Percentiles rank a stretch among this genome's conserved stretches.
phyloP scores from a whole-genome alignment of 2,888 invertebrate species.

The Protophormia terraenovae region DNA sequence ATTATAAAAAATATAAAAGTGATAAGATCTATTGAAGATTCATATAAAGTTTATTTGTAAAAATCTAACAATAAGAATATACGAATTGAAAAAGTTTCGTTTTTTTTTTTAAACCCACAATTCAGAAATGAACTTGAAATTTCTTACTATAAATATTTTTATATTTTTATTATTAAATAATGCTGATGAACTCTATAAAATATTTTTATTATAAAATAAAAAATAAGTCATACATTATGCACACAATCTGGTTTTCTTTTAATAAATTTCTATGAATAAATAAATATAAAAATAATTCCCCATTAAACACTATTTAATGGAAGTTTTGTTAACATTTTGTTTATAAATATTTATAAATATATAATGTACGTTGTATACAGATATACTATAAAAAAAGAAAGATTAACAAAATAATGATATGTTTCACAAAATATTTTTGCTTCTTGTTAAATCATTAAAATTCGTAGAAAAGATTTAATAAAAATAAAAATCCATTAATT shows the following conservation, averaged over 20 bases:
- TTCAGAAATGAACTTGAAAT: too few relatives aligned
- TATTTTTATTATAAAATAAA: not conserved
- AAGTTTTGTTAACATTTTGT: not conserved
- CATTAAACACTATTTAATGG: not conserved
- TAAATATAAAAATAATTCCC: not conserved
- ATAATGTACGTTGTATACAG: too few relatives aligned
- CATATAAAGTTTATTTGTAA: too few relatives aligned
- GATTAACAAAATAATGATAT: not conserved
- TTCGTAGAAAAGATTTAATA: not conserved
- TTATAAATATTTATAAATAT: not conserved
- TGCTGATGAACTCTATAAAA: not conserved
- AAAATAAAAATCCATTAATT: not conserved
- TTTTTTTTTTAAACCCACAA: too few relatives aligned
- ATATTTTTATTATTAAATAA: too few relatives aligned
- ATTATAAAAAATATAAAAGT: not conserved
- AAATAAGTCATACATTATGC: not conserved
- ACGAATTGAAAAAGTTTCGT: too few relatives aligned
- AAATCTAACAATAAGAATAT: too few relatives aligned
- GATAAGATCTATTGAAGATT: not conserved
- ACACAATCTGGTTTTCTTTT: not conserved
- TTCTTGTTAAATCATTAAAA: conserved; percentile 13
- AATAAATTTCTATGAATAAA: not conserved
- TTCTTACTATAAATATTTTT: too few relatives aligned
- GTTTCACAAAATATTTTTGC: not conserved
- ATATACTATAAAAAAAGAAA: too few relatives aligned